phyloP scores from a whole-genome alignment of 2,888 invertebrate species.

The Caenorhabditis angaria region DNA sequence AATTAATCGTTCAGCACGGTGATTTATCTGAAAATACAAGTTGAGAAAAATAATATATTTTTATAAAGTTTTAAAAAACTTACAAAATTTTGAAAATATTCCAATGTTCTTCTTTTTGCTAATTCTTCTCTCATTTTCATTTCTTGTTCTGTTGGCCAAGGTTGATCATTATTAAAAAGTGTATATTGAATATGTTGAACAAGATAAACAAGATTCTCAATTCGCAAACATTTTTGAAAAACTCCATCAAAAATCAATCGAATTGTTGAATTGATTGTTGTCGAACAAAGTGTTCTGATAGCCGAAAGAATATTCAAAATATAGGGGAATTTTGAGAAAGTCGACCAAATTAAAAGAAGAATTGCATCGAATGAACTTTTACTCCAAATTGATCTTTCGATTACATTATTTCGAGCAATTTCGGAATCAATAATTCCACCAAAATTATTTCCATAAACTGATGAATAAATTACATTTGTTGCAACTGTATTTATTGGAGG shows the following conservation, averaged over 20 bases:
- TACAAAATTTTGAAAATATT: slow-evolving; percentile 43
- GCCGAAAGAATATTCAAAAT: slow-evolving; percentile 19
- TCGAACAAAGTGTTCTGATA: slow-evolving; percentile 19
- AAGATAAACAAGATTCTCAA: slow-evolving; percentile 35
- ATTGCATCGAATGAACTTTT: slow-evolving; percentile 32
- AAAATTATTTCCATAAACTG: slow-evolving; percentile 47
- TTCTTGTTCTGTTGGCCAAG: slow-evolving; percentile 58
- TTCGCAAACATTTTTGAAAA: slow-evolving; percentile 24
- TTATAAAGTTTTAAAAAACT: background rate
- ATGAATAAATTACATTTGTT: slow-evolving; percentile 43
- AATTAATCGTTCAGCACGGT: slow-evolving; percentile 30
- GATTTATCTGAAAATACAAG: slow-evolving; percentile 36
- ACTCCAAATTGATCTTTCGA: slow-evolving; percentile 1
- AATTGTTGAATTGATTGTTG: slow-evolving; percentile 21
- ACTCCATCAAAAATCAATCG: slow-evolving; percentile 1
- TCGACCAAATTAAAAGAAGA: slow-evolving; percentile 27
- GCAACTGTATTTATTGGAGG: slow-evolving; percentile 10
- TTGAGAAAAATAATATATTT: background rate
- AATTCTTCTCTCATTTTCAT: slow-evolving; percentile 61
- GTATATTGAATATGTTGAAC: slow-evolving; percentile 51
- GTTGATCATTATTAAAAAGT: slow-evolving; percentile 50
- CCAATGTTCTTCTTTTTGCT: slow-evolving; percentile 58
- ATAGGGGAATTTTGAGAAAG: slow-evolving; percentile 17
- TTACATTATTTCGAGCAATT: background rate
- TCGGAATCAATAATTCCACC: slow-evolving; percentile 17